Percentiles rank a stretch among this genome's conserved stretches.
Conservation (phyloP, 1,140 invertebrate genomes). For the Colletes latitarsis region DNA sequence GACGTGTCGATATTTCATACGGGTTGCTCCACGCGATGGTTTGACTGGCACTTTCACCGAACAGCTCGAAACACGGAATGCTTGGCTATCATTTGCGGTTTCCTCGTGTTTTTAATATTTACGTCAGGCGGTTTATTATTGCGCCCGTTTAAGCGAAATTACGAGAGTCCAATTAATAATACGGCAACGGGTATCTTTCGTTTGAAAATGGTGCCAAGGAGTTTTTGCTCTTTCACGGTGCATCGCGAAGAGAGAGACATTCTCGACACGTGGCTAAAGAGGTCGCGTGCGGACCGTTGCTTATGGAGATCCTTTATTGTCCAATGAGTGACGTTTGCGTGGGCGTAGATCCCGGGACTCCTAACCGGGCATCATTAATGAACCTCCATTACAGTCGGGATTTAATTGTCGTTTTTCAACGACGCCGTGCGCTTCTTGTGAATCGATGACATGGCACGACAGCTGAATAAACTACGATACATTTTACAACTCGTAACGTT, state of each 20-base stretch:
- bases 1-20: constrained; percentile 43
- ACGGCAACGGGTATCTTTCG: neutral
- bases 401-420: constrained; percentile 52
- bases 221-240: neutral
- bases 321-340: constrained; percentile 40
- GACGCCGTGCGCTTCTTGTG: neutral
- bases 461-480: neutral
- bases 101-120: neutral
- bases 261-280: constrained; percentile 44
- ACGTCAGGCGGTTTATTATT: neutral
- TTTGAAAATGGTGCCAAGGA: constrained; percentile 11
- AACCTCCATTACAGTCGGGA: constrained; percentile 40
- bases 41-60: constrained; percentile 30
- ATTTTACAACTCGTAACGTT: neutral
- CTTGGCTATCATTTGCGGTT: constrained; percentile 1
- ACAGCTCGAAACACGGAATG: neutral
- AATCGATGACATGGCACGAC: neutral
- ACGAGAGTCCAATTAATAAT: neutral
- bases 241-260: constrained; percentile 1
- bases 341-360: constrained; percentile 47
- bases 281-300: constrained; percentile 26
- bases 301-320: constrained; percentile 40
- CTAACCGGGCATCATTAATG: constrained; percentile 28
- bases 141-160: neutral
- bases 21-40: constrained; percentile 9